Percentiles rank a stretch among this genome's conserved stretches.
Conservation (phyloP, 2,888 invertebrate species). For the Agrochola lota region DNA sequence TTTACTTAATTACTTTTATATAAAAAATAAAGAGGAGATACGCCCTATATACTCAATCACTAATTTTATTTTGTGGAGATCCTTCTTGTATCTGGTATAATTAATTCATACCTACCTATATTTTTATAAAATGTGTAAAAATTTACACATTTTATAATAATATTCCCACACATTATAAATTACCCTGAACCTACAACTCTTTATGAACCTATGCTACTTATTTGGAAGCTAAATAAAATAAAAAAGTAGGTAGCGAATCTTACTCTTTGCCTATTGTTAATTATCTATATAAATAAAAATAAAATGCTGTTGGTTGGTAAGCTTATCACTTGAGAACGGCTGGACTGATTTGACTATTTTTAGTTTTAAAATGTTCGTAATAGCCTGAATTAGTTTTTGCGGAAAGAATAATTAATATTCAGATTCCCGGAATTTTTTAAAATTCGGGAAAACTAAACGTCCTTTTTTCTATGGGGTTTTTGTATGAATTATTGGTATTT, state of each 20-base stretch:
- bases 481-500: neutral
- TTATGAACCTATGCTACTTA: too few species aligned
- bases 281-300: neutral
- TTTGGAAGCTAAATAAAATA: neutral
- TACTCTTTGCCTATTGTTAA: neutral
- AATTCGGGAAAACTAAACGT: neutral
- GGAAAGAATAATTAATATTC: too few species aligned
- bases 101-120: neutral
- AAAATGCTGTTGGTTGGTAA: neutral
- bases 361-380: neutral
- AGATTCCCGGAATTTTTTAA: neutral
- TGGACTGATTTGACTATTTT: neutral
- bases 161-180: neutral
- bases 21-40: neutral
- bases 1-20: neutral
- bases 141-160: neutral
- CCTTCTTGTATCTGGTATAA: neutral
- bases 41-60: neutral
- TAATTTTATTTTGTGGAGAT: neutral
- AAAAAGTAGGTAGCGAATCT: neutral
- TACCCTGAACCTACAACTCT: neutral
- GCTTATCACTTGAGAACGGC: neutral
- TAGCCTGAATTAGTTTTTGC: too few species aligned
- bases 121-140: too few species aligned
- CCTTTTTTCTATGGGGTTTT: neutral